A percentile compares a stretch with the other conserved stretches of the same genome.
phyloP scores from a whole-genome alignment of 2,113 vertebrate species.

The Anser cygnoides region DNA sequence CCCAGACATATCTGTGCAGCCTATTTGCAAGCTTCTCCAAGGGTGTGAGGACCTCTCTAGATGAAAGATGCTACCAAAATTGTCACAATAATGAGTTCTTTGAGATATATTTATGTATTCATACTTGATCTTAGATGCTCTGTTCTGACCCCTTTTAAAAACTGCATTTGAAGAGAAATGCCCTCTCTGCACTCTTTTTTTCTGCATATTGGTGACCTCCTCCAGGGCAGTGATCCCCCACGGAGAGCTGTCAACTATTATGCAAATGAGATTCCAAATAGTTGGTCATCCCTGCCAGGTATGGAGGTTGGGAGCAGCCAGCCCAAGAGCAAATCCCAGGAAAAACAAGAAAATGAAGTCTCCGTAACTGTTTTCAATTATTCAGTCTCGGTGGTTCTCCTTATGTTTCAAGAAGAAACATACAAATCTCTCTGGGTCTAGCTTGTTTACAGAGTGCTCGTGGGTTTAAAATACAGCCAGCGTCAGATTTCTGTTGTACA shows the following conservation, averaged over 20 bases:
- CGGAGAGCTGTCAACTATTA: neutral
- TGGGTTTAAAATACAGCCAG: slow-evolving; percentile 19
- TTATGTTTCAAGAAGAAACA: slow-evolving; percentile 21
- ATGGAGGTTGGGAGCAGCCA: slow-evolving; percentile 14
- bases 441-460: slow-evolving; percentile 24
- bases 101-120: neutral
- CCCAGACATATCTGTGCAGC: neutral
- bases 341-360: slow-evolving; percentile 36
- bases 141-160: slow-evolving; percentile 33
- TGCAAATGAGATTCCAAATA: slow-evolving; percentile 23
- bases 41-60: neutral
- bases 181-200: neutral
- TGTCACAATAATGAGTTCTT: neutral
- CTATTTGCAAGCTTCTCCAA: neutral
- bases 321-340: slow-evolving; percentile 9
- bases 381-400: neutral
- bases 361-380: slow-evolving; percentile 25
- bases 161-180: neutral
- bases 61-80: neutral
- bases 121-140: neutral
- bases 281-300: slow-evolving; percentile 23
- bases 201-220: neutral
- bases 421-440: neutral
- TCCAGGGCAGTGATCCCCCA: neutral
- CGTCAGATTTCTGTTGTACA: slow-evolving; percentile 16